Base-by-base conservation (phyloP, 2,113 vertebrate genomes). In the Porphyrio hochstetteri region DNA sequence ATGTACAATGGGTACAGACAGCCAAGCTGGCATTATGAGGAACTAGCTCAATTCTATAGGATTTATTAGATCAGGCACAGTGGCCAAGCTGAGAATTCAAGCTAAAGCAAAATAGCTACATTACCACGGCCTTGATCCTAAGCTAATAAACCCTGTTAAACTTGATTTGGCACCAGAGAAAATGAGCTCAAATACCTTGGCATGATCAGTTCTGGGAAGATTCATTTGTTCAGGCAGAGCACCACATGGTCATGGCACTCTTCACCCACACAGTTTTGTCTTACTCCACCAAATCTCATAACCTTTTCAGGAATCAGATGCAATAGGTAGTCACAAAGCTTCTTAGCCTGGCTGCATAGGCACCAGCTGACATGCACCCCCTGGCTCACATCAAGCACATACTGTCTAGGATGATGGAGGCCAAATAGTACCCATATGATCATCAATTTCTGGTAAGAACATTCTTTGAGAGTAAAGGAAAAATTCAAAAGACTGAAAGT, bases 141-240 rank as follows among this genome's bases (percentile, higher is more conserved):
- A 89, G 56, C 72, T 91, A 92, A 91, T 94, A 86, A 94, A 71
- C 56, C 21, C 40, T 89, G 70, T 92, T 86, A 92, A 56, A 63
- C 21, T 78, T 84, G 52, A 95, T 92, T 84, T 92, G 77, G 40
- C 42, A 78, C 18, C 36, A 78, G 46, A 63, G 52, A 18, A 84
- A 90, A 63, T 7, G 10, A 78, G 16, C 59, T 91, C 59, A 42
- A 77, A 59, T 91, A 86, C 63, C 57, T 69, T 93, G 81, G 70
- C 61, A 71, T 2, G 4, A 50, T 75, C 65, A 59, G 15, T 75
- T 94, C 84, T 88, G 59, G 2, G 2, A 88, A 86, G 63, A 61
- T 29, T 89, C 70, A 78, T 89, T 86, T 75, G 42, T 78, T 89
- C 65, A 52, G 84, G 38, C 87, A 75, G 52, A 96, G 19, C 20